Base-by-base conservation (phyloP, 2,797 vertebrate species). In the Steatocranus sp. region DNA sequence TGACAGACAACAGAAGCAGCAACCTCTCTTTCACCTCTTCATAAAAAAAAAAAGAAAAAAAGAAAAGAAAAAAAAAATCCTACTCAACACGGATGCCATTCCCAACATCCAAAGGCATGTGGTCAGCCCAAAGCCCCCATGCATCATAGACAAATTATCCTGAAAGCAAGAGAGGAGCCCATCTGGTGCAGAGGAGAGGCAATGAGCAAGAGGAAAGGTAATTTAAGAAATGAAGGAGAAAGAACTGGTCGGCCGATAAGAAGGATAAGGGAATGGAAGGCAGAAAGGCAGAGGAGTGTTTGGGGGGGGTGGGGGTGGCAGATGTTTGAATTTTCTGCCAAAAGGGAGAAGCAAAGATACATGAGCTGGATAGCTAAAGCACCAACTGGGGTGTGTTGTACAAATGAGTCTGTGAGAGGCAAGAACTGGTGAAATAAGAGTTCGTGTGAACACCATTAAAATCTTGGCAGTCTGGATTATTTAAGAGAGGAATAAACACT, bases 21-120 rank as follows among this genome's bases (percentile, higher is more conserved):
- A 89, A 89, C 86, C 92, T 92, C 74, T 51, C 77, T 50, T 87
- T 93, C 87, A 93, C 84, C 92, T 78, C 61, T 78, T 74, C 50
- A 73, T 85, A 25, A 70, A 73, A 56, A 17, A 49, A 12, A 20
- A 20, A n/a, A 48, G 2, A 8, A 34, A 1, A 43, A 11, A 38
- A 14, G 14, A 41, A 12, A 0, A 2, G 17, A 50, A 18, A 50
- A 8, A 76, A 51, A 70, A 18, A 78, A 63, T 32, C 43, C 32
- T 30, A 79, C 25, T 85, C 75, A 86, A 89, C 78, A 76, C 38
- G 58, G 86, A 93, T 76, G 86, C 84, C 84, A 78, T 90, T 83
- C 41, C 76, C 58, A 80, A 85, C 86, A 87, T 92, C 85, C 48
- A 88, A 86, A 86, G 83, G 76, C 89, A 92, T 87, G 91, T 83